Percentiles rank a stretch among this genome's conserved stretches.
Evolutionary conservation across 2,888 invertebrate genomes (phyloP).

Genomic region (Proisotoma minuta): DNA sequence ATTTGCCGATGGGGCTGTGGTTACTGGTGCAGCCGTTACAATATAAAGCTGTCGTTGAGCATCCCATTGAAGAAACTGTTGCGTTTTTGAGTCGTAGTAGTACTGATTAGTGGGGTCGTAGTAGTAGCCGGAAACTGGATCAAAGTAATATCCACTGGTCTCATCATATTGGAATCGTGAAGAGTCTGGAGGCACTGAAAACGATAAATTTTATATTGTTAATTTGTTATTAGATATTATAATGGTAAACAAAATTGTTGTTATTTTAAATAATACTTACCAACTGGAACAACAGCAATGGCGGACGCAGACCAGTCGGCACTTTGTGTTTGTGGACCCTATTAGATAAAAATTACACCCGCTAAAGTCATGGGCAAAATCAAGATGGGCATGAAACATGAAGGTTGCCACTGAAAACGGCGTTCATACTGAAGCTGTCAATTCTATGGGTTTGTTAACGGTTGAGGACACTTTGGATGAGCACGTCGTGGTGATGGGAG

Average conservation of each 20-base stretch:
- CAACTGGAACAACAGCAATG: slow-evolving; percentile 14
- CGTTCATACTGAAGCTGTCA: slow-evolving; percentile 46
- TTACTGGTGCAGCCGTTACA: slow-evolving; percentile 49
- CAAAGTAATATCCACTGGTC: slow-evolving; percentile 92
- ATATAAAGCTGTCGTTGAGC: slow-evolving; percentile 54
- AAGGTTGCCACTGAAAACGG: slow-evolving; percentile 46
- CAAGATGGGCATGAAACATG: slow-evolving; percentile 42
- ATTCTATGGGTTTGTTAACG: neutral
- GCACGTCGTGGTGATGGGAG: no score
- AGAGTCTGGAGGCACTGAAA: slow-evolving; percentile 67
- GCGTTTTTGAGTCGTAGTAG: slow-evolving; percentile 87
- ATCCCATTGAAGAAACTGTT: slow-evolving; percentile 95
- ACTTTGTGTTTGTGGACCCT: slow-evolving; percentile 33
- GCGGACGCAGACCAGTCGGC: slow-evolving; percentile 24
- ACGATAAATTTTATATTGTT: neutral
- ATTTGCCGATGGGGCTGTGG: slow-evolving; percentile 36
- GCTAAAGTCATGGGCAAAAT: slow-evolving; percentile 42
- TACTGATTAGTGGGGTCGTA: slow-evolving; percentile 95
- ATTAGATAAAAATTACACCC: slow-evolving; percentile 45
- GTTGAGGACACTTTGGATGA: no score
- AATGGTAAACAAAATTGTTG: neutral
- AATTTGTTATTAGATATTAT: neutral
- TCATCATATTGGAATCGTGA: slow-evolving; percentile 90
- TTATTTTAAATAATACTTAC: neutral
- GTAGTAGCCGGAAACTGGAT: slow-evolving; percentile 85